These are phyloP conservation scores for Nyctibius grandis DNA, from an alignment of 2,797 vertebrate genomes.

Conservation along the genomic window DNA sequence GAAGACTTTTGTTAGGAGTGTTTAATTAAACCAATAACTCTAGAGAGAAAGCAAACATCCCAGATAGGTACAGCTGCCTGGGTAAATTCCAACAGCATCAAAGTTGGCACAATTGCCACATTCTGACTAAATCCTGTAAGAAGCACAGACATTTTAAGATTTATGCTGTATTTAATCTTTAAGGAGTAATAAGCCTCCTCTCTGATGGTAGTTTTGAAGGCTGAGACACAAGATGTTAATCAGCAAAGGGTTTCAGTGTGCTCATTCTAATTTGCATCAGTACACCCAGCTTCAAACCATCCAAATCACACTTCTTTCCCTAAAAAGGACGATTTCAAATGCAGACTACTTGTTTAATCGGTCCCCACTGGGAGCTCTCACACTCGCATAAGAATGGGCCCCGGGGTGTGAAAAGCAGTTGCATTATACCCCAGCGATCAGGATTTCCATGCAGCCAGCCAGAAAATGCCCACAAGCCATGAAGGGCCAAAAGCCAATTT, in stretches of 20 bases:
- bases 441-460: neutral
- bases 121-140: neutral
- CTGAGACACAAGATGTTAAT: neutral
- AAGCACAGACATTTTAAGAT: neutral
- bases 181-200: neutral
- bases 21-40: neutral
- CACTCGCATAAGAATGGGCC: neutral
- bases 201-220: neutral
- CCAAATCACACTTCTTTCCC: neutral
- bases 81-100: neutral
- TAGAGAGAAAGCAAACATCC: neutral
- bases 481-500: neutral
- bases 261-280: neutral
- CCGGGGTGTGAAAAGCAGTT: neutral
- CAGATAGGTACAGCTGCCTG: neutral
- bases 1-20: neutral
- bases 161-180: neutral
- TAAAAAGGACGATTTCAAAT: neutral
- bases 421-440: neutral
- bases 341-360: neutral
- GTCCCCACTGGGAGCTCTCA: neutral
- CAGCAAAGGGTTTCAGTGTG: neutral
- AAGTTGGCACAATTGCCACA: neutral
- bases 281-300: neutral
- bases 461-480: neutral